Evolutionary conservation across 2,113 vertebrate genomes (phyloP).

Genomic region (Gorsachius goisagi): DNA sequence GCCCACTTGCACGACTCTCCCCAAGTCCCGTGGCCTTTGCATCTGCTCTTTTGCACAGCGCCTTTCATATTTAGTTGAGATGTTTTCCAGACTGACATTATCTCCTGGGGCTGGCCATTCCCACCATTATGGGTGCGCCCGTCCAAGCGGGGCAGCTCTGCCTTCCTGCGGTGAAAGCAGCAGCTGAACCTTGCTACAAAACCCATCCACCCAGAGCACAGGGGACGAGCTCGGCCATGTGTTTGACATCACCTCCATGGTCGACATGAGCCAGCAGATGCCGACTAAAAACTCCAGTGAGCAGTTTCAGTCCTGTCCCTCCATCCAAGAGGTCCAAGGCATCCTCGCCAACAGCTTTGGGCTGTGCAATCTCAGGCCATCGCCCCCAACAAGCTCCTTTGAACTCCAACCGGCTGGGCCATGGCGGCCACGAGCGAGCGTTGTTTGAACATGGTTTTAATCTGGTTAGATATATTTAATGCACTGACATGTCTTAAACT

Average conservation of each 20-base stretch:
- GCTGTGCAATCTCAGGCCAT: background rate
- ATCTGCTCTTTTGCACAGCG: background rate
- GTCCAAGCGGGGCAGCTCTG: background rate
- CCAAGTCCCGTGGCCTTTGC: background rate
- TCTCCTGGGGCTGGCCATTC: background rate
- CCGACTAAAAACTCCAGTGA: background rate
- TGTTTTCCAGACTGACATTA: background rate
- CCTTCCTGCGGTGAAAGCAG: background rate
- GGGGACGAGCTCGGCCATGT: background rate
- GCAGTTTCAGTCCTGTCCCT: too few relatives aligned
- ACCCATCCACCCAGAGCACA: background rate
- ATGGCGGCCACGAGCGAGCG: background rate
- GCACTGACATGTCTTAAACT: background rate
- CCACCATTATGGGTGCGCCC: background rate
- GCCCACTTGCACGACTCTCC: background rate
- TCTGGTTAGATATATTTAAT: slow-evolving; percentile 1
- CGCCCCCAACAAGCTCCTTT: background rate
- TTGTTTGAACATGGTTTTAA: background rate
- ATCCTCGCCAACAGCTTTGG: background rate
- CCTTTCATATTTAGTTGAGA: background rate
- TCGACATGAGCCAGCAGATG: background rate
- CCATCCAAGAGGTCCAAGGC: background rate
- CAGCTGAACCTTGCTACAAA: background rate
- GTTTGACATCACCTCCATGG: background rate
- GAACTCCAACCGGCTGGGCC: background rate